These are phyloP conservation scores for Rafetus swinhoei DNA, from an alignment of 2,113 vertebrate species.

Conservation along the genomic window DNA sequence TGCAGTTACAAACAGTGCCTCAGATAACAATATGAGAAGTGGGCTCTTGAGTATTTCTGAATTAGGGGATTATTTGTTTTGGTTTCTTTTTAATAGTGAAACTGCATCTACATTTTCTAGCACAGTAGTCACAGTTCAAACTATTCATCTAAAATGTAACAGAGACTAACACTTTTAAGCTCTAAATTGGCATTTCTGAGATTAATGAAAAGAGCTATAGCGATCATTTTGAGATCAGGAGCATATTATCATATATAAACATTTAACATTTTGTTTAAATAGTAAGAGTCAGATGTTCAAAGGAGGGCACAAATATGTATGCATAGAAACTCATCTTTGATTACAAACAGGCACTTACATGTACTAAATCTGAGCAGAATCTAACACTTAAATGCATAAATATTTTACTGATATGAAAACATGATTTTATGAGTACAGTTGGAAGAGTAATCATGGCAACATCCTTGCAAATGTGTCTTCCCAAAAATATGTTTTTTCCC, in stretches of 20 bases:
- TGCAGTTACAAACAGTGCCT: not conserved
- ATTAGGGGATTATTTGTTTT: not conserved
- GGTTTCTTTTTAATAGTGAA: not conserved
- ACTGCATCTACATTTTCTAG: not conserved
- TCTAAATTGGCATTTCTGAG: not conserved
- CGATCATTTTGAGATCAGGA: not conserved
- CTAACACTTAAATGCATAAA: not conserved
- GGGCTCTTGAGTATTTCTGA: not conserved
- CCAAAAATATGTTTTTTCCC: not conserved
- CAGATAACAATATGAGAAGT: not conserved
- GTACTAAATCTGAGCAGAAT: not conserved
- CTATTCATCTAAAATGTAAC: not conserved
- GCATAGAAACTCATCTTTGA: not conserved
- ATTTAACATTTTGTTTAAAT: not conserved
- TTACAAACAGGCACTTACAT: not conserved
- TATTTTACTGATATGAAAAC: not conserved
- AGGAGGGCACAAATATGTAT: not conserved
- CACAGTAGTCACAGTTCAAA: not conserved
- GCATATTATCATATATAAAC: not conserved
- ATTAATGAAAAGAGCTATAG: not conserved
- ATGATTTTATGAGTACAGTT: fast-evolving
- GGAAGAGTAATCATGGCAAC: not conserved
- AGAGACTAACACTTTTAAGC: not conserved
- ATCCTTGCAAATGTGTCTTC: not conserved
- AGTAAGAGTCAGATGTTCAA: not conserved